A percentile compares a stretch with the other conserved stretches of the same genome.
phyloP scores from a whole-genome alignment of 2,888 invertebrate species.

The Belgica antarctica region DNA sequence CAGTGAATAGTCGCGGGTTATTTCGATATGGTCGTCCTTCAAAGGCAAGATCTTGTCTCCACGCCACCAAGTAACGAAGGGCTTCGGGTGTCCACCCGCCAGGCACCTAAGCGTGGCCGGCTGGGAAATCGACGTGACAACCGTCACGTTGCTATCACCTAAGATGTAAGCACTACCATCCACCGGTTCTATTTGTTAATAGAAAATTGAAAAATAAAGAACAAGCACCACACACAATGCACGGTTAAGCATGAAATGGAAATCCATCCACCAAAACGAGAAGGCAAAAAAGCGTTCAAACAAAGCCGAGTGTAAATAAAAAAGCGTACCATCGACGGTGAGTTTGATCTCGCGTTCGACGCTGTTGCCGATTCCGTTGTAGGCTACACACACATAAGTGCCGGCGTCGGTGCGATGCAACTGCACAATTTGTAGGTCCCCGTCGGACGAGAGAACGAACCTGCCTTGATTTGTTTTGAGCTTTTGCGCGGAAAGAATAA shows the following conservation, averaged over 20 bases:
- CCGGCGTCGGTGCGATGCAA: conserved; percentile 78
- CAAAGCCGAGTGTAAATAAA: too few species aligned
- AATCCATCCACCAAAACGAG: conserved; percentile 8
- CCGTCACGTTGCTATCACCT: conserved; percentile 63
- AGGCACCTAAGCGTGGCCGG: conserved; percentile 74
- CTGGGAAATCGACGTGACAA: conserved; percentile 69
- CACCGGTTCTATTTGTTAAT: conserved; percentile 58
- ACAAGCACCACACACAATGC: not conserved
- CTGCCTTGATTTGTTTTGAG: conserved; percentile 72
- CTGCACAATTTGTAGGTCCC: conserved; percentile 79
- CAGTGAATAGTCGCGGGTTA: conserved; percentile 70
- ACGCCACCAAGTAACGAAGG: conserved; percentile 81
- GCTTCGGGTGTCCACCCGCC: conserved; percentile 77
- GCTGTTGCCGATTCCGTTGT: conserved; percentile 71
- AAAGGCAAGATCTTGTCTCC: conserved; percentile 73
- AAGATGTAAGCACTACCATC: conserved; percentile 63
- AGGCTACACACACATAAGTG: conserved; percentile 79
- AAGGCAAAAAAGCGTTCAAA: too few species aligned
- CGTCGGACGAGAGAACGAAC: conserved; percentile 68
- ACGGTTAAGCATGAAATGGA: conserved; percentile 5
- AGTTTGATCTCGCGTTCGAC: conserved; percentile 67
- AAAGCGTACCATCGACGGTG: conserved; percentile 69
- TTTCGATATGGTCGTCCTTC: conserved; percentile 58
- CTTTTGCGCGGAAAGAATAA: conserved; percentile 56
- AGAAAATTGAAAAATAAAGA: not conserved